Base-by-base conservation (phyloP, 2,113 vertebrate genomes). In the Caretta caretta region DNA sequence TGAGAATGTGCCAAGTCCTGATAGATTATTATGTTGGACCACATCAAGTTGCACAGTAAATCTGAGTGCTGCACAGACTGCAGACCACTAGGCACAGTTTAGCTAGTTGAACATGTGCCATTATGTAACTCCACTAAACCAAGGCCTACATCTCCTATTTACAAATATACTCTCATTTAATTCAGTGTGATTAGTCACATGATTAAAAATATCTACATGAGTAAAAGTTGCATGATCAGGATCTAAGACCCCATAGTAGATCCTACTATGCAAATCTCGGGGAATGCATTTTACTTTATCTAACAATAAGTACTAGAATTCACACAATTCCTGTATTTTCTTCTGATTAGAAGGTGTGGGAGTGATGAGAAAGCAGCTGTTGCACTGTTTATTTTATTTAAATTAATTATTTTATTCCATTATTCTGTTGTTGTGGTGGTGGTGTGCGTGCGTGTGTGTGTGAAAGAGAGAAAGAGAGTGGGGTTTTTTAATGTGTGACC, bases 121-220 rank as follows among this genome's bases (percentile, higher is more conserved):
- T 42, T 38, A 69, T 86, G n/a, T 59, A 84, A 69, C 29, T 31
- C 13, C 25, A 82, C 46, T 1, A 57, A 89, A 94, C 72, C 13
- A 80, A 35, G 5, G 80, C 46, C 6, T 19, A 54, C 57, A 19
- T 59, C 82, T 2, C 5, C 53, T 7, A 54, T 92, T 92, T 91
- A 29, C 5, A 31, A 24, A 25, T 24, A 5, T 35, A 1, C 25
- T 82, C 6, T 48, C 8, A 48, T 92, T 79, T 86, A 6, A 1
- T 38, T 82, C 22, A 69, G 16, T 69, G 86, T 84, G 92, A 79
- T 84, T 53, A 76, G 6, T 62, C 16, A 50, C 5, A 5, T 10
- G 12, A 78, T 84, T 51, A 85, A 53, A 48, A 49, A 20, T 80
- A 86, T 69, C 1, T 5, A 83, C 0, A 0, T 0, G 5, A n/a